phyloP scores from a whole-genome alignment of 92 coral and sea anemone species.

The Palythoa grandis region DNA sequence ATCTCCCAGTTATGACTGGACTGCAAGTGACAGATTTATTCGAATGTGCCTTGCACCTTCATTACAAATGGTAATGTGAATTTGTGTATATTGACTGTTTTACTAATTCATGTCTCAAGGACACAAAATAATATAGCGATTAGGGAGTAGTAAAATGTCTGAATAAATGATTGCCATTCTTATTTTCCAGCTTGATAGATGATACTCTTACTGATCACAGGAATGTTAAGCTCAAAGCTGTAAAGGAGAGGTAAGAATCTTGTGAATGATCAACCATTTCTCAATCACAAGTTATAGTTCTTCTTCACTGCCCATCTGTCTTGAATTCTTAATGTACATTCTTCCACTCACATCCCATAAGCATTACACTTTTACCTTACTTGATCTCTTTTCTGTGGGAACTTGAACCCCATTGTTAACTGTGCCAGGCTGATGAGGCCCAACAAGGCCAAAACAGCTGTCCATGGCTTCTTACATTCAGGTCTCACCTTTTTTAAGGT shows the following conservation, averaged over 20 bases:
- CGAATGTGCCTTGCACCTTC: constrained; percentile 72
- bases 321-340: background rate
- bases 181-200: constrained; percentile 72
- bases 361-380: no score
- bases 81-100: background rate
- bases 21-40: constrained; percentile 57
- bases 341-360: no score
- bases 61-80: constrained; percentile 73
- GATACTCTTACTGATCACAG: constrained; percentile 89
- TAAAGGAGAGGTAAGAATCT: constrained; percentile 85
- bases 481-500: no score
- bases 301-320: background rate
- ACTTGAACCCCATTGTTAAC: no score
- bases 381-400: no score
- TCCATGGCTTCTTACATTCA: no score
- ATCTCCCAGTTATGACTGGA: constrained; percentile 77
- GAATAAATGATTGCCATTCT: background rate
- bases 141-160: background rate
- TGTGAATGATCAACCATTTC: background rate
- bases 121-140: no score
- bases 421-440: no score
- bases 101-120: no score
- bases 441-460: no score
- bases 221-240: constrained; percentile 91
- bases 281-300: background rate